These are phyloP conservation scores for Sciurus vulgaris DNA, from an alignment of 2,797 vertebrate species.

Conservation along the genomic window DNA sequence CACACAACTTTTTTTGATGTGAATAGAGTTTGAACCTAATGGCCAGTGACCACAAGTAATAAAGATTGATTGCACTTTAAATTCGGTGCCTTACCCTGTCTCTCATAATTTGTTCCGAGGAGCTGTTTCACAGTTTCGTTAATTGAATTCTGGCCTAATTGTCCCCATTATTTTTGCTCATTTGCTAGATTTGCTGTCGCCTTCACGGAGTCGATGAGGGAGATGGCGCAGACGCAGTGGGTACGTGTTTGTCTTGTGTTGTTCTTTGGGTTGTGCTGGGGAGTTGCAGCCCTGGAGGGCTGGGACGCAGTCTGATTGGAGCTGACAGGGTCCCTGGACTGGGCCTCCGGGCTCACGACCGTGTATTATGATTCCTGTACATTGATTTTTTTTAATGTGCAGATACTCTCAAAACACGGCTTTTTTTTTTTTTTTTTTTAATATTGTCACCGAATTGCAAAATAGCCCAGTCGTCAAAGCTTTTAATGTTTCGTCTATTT, in stretches of 20 bases:
- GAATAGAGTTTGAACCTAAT: neutral
- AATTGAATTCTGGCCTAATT: constrained; percentile 65
- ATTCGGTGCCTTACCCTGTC: neutral
- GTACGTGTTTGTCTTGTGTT: constrained; percentile 87
- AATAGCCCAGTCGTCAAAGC: too few relatives aligned
- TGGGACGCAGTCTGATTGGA: fast-evolving
- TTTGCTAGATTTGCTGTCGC: constrained; percentile 94
- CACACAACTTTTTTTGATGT: neutral
- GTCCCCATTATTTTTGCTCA: constrained; percentile 49
- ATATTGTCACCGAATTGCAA: fast-evolving
- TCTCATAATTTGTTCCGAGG: constrained; percentile 10
- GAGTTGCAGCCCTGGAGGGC: fast-evolving
- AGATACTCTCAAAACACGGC: neutral
- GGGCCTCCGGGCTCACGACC: fast-evolving
- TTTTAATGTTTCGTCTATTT: neutral
- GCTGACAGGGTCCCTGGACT: fast-evolving
- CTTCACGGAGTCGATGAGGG: constrained; percentile 93
- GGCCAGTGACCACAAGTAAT: neutral
- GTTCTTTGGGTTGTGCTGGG: fast-evolving
- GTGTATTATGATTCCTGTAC: fast-evolving
- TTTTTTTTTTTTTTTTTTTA: neutral
- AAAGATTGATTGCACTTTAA: neutral
- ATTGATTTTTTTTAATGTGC: neutral
- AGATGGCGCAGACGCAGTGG: constrained; percentile 90
- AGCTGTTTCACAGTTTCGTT: neutral